Evolutionary conservation across 2,888 invertebrate species (phyloP).

Genomic region (Abrostola triplasia): DNA sequence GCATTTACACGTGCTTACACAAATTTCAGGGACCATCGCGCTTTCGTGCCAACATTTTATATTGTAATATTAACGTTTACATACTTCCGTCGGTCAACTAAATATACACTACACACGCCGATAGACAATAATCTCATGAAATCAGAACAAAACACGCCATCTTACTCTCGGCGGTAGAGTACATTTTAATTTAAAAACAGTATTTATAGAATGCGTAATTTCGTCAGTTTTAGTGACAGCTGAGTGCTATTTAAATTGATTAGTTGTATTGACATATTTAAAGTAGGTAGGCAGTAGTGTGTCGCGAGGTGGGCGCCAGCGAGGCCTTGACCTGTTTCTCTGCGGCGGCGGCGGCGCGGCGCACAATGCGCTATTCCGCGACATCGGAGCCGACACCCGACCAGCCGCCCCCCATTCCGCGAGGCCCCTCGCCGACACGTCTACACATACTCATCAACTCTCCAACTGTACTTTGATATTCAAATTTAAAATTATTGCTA

Average conservation of each 20-base stretch:
- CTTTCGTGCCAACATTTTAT: constrained; percentile 55
- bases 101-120: constrained; percentile 45
- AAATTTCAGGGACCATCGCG: constrained; percentile 70
- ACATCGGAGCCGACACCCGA: constrained; percentile 77
- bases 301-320: constrained; percentile 76
- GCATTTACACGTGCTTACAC: constrained; percentile 66
- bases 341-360: constrained; percentile 60
- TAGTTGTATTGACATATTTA: constrained; percentile 39
- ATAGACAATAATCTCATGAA: constrained; percentile 46
- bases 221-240: constrained; percentile 31
- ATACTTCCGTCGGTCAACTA: constrained; percentile 46
- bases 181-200: constrained; percentile 12
- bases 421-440: constrained; percentile 18
- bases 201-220: constrained; percentile 3
- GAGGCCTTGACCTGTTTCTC: constrained; percentile 82
- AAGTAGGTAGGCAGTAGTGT: constrained; percentile 58
- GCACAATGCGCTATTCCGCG: constrained; percentile 81
- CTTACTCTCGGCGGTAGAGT: constrained; percentile 20
- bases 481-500: constrained; percentile 17
- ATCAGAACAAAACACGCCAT: constrained; percentile 24
- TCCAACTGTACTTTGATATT: constrained; percentile 27
- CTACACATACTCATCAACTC: constrained; percentile 29
- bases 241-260: constrained; percentile 40
- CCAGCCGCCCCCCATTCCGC: constrained; percentile 57
- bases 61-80: constrained; percentile 52